Percentiles rank a stretch among this genome's conserved stretches.
phyloP scores from a whole-genome alignment of 1,140 invertebrate genomes.

The Magallana gigas region DNA sequence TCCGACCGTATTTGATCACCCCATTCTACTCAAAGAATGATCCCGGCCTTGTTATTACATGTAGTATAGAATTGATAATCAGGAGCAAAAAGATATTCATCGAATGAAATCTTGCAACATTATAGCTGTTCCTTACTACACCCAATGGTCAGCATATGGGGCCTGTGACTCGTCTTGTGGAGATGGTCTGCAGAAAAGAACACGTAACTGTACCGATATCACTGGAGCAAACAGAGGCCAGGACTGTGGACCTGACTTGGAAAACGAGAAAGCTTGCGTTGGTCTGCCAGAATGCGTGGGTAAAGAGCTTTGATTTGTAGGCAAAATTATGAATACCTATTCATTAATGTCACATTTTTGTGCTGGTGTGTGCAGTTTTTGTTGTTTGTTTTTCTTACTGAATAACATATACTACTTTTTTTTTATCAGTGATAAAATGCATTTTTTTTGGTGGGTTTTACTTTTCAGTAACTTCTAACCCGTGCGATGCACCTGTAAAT shows the following conservation, averaged over 20 bases:
- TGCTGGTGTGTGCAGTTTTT: too few relatives aligned
- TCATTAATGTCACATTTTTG: too few relatives aligned
- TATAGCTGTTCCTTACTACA: not conserved
- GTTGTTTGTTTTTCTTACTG: too few relatives aligned
- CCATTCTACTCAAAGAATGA: too few relatives aligned
- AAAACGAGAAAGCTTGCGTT: not conserved
- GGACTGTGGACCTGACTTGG: not conserved
- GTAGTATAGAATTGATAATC: not conserved
- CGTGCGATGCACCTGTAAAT: slow-evolving; percentile 26
- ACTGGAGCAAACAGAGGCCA: not conserved
- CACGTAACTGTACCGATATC: slow-evolving; percentile 11
- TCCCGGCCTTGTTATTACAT: not conserved
- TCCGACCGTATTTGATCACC: too few relatives aligned
- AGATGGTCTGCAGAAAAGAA: not conserved
- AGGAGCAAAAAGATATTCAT: not conserved
- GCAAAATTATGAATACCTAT: too few relatives aligned
- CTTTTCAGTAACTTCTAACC: not conserved
- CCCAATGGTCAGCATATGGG: not conserved
- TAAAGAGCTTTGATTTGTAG: not conserved
- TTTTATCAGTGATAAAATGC: too few relatives aligned
- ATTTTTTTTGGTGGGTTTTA: too few relatives aligned
- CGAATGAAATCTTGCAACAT: too few relatives aligned
- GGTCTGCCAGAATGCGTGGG: slow-evolving; percentile 2
- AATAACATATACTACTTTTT: too few relatives aligned
- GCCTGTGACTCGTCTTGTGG: slow-evolving; percentile 1